Conservation (phyloP, 92 coral and sea anemone species). For the Virgularia gustaviana region DNA sequence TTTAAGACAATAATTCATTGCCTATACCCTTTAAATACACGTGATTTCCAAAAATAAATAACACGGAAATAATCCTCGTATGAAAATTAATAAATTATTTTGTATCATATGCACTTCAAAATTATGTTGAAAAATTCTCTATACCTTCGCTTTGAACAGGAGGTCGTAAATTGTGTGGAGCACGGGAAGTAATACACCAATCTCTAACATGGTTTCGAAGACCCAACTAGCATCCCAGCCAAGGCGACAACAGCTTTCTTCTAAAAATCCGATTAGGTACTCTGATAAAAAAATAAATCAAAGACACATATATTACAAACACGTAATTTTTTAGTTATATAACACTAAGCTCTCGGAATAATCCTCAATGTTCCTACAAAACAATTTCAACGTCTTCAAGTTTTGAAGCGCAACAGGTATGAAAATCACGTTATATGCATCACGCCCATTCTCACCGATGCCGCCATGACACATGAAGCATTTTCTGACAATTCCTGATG, state of each 20-base stretch:
- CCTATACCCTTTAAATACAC: too few relatives aligned
- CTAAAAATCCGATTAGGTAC: slow-evolving; percentile 75
- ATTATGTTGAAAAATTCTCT: neutral
- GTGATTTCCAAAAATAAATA: neutral
- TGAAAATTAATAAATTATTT: too few relatives aligned
- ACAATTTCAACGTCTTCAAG: too few relatives aligned
- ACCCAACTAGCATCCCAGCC: slow-evolving; percentile 90
- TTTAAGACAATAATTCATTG: too few relatives aligned
- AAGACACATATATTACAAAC: neutral
- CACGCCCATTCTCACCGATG: too few relatives aligned
- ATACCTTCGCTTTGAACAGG: slow-evolving; percentile 88
- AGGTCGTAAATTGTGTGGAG: slow-evolving; percentile 90
- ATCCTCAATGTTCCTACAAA: neutral
- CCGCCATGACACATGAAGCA: neutral
- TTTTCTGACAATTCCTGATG: too few relatives aligned
- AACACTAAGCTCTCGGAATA: neutral
- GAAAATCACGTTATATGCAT: too few relatives aligned
- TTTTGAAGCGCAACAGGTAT: too few relatives aligned
- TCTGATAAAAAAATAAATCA: slow-evolving; percentile 37
- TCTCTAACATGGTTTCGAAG: slow-evolving; percentile 84
- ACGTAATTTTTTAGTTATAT: too few relatives aligned
- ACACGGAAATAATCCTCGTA: neutral
- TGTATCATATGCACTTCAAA: neutral
- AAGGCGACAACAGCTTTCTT: slow-evolving; percentile 76
- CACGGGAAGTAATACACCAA: slow-evolving; percentile 90